phyloP scores from a whole-genome alignment of 2,113 vertebrate genomes.

The Elaphurus davidianus region DNA sequence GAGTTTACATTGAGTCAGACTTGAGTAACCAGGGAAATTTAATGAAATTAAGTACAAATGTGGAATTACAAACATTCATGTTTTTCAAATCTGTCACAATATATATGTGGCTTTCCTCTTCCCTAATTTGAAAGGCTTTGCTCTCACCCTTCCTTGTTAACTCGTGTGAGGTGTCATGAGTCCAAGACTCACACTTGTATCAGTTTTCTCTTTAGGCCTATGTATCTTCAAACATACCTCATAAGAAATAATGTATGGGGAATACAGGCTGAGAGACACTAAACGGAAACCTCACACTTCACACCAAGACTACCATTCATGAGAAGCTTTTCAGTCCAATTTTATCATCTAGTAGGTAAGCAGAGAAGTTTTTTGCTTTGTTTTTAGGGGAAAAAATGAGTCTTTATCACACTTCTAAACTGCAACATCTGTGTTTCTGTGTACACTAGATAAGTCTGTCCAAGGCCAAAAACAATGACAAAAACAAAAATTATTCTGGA shows the following conservation, averaged over 20 bases:
- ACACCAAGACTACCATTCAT: background rate
- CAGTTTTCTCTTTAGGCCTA: background rate
- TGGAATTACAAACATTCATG: background rate
- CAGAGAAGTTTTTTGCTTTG: background rate
- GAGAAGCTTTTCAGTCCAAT: background rate
- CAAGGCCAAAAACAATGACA: constrained; percentile 30
- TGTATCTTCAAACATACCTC: background rate
- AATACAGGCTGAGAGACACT: background rate
- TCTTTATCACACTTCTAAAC: constrained; percentile 49
- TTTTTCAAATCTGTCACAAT: background rate
- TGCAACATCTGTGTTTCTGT: constrained; percentile 50
- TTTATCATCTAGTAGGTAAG: constrained; percentile 14
- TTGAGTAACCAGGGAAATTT: constrained; percentile 5
- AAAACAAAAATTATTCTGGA: background rate
- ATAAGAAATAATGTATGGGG: background rate
- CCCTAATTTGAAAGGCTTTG: background rate
- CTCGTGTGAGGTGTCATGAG: background rate
- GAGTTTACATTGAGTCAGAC: background rate
- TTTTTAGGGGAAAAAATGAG: background rate
- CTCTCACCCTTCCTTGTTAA: background rate
- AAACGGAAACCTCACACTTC: background rate
- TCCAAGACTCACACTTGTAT: background rate
- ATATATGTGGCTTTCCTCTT: background rate
- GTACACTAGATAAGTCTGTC: background rate
- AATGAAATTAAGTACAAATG: constrained; percentile 27